Evolutionary conservation across 2,113 vertebrate species (phyloP).

Genomic region (Rhinichthys klamathensis): DNA sequence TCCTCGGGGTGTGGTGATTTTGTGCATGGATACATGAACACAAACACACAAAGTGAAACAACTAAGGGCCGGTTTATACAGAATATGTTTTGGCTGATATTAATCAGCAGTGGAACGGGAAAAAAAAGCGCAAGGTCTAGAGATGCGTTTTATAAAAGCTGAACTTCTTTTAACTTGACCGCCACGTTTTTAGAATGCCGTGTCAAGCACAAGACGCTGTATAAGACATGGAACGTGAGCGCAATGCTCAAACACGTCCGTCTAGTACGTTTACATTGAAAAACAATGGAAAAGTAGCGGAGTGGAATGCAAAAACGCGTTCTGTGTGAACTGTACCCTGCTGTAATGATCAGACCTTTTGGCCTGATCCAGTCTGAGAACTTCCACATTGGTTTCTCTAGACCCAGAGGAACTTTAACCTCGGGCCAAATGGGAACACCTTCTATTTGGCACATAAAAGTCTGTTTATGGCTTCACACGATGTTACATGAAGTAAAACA

Average conservation of each 20-base stretch:
- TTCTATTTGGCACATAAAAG: constrained; percentile 55
- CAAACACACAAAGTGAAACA: constrained; percentile 18
- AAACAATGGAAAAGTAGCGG: too few species aligned
- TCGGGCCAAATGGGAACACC: constrained; percentile 55
- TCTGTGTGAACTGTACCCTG: constrained; percentile 21
- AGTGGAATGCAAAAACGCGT: too few species aligned
- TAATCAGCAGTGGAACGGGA: too few species aligned
- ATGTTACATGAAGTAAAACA: neutral
- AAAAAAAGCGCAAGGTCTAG: too few species aligned
- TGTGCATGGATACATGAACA: constrained; percentile 23
- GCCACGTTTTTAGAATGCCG: too few species aligned
- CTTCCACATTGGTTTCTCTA: constrained; percentile 68
- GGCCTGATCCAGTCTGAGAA: constrained; percentile 65
- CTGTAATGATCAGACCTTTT: constrained; percentile 55
- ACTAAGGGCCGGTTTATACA: neutral
- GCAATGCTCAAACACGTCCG: too few species aligned
- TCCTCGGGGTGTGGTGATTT: constrained; percentile 38
- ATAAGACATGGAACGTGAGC: too few species aligned
- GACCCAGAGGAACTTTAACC: neutral
- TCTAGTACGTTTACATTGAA: too few species aligned
- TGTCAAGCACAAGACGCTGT: too few species aligned
- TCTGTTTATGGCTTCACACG: constrained; percentile 42
- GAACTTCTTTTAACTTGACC: too few species aligned
- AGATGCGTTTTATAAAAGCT: too few species aligned
- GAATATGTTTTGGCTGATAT: too few species aligned